These are phyloP conservation scores for Papilio elwesi DNA, from an alignment of 2,888 invertebrate genomes.

Conservation along the genomic window DNA sequence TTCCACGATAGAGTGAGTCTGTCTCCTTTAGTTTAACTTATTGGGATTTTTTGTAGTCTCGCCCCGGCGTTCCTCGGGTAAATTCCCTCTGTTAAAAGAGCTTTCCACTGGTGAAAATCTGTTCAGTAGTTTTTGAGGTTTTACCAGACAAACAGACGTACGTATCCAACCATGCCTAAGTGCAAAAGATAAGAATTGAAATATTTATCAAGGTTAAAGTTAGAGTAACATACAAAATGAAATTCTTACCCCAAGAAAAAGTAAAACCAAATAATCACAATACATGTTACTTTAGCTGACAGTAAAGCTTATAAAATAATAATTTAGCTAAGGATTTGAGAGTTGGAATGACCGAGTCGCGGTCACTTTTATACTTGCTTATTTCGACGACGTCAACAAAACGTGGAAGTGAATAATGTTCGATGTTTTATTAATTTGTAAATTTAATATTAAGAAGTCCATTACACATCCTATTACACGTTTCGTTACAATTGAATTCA, in stretches of 20 bases:
- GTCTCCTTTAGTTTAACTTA: not conserved
- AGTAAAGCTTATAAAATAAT: not conserved
- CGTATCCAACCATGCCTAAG: too few relatives aligned
- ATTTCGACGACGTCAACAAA: not conserved
- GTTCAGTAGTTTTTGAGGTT: too few relatives aligned
- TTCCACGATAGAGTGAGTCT: too few relatives aligned
- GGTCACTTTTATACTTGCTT: constrained; percentile 22
- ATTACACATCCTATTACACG: constrained; percentile 26
- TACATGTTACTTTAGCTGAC: constrained; percentile 7
- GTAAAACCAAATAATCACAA: constrained; percentile 31
- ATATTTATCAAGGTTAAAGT: too few relatives aligned
- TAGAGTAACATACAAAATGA: not conserved
- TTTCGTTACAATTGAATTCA: constrained; percentile 21
- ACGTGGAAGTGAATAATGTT: constrained; percentile 5
- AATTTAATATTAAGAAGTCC: constrained; percentile 20
- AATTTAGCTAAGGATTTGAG: constrained; percentile 1
- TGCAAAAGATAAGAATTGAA: too few relatives aligned
- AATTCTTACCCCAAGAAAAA: constrained; percentile 27
- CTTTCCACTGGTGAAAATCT: too few relatives aligned
- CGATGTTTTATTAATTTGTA: constrained; percentile 17
- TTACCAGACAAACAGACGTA: too few relatives aligned
- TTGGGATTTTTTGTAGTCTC: not conserved
- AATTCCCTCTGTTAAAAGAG: too few relatives aligned
- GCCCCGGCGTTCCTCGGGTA: too few relatives aligned
- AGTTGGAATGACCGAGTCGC: not conserved